Conservation (phyloP, 2,797 vertebrate genomes). For the Sebastes miniatus region DNA sequence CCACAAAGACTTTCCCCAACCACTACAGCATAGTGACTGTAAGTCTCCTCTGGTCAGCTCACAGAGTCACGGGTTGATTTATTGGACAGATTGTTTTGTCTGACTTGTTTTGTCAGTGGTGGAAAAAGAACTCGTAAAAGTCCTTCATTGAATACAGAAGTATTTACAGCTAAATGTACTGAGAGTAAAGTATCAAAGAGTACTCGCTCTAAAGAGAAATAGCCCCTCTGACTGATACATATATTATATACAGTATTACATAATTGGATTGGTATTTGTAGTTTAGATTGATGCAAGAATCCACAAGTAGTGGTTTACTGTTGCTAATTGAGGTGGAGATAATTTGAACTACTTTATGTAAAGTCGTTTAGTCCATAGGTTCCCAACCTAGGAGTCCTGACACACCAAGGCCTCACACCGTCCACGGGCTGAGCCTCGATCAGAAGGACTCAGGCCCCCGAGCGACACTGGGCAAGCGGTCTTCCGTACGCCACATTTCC, state of each 20-base stretch:
- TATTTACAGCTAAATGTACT: neutral
- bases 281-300: neutral
- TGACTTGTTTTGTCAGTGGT: neutral
- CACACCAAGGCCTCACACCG: no score
- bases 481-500: no score
- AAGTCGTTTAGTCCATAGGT: no score
- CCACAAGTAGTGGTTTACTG: neutral
- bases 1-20: slow-evolving; percentile 98
- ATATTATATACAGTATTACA: neutral
- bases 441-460: no score
- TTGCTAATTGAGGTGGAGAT: no score
- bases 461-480: no score
- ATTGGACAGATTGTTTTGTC: neutral
- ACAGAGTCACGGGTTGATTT: neutral
- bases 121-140: neutral
- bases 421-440: no score
- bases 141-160: neutral
- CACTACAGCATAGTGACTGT: slow-evolving; percentile 97
- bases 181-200: neutral
- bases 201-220: neutral
- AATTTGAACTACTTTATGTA: no score
- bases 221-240: neutral
- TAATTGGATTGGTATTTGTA: neutral
- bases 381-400: no score
- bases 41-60: slow-evolving; percentile 68